These are phyloP conservation scores for Cryptotis parvus DNA, from an alignment of 2,113 vertebrate species.

Conservation along the genomic window DNA sequence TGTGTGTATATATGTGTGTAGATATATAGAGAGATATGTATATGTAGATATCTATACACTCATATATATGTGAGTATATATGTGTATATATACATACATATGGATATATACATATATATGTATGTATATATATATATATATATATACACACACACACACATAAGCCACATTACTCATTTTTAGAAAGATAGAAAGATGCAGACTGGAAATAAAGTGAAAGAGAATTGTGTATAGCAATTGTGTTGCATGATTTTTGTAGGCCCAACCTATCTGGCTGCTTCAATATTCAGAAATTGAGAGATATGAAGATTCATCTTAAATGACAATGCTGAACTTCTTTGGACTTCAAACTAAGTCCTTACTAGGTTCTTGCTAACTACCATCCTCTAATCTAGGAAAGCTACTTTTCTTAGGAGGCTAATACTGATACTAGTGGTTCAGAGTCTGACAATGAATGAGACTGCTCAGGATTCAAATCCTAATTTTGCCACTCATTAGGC, in stretches of 20 bases:
- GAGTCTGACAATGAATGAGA: not conserved
- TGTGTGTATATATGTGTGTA: too few relatives aligned
- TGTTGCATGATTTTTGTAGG: not conserved
- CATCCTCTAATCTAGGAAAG: not conserved
- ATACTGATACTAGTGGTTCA: not conserved
- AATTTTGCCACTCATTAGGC: not conserved
- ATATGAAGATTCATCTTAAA: not conserved
- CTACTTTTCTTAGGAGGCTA: not conserved
- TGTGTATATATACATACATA: too few relatives aligned
- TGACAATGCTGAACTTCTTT: not conserved
- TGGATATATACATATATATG: not conserved
- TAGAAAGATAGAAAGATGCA: conserved; percentile 29
- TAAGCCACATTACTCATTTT: not conserved
- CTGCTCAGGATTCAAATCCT: not conserved
- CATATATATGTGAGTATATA: too few relatives aligned
- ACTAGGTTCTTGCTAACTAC: not conserved
- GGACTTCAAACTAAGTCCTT: not conserved
- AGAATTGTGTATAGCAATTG: not conserved
- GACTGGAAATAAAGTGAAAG: not conserved
- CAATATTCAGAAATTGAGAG: not conserved
- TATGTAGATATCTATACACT: too few relatives aligned
- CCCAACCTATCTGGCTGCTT: not conserved
- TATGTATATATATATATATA: too few relatives aligned
- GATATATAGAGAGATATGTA: not conserved
- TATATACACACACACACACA: not conserved